Evolutionary conservation across 2,797 vertebrate genomes (phyloP).

Genomic region (Gymnodraco acuticeps): DNA sequence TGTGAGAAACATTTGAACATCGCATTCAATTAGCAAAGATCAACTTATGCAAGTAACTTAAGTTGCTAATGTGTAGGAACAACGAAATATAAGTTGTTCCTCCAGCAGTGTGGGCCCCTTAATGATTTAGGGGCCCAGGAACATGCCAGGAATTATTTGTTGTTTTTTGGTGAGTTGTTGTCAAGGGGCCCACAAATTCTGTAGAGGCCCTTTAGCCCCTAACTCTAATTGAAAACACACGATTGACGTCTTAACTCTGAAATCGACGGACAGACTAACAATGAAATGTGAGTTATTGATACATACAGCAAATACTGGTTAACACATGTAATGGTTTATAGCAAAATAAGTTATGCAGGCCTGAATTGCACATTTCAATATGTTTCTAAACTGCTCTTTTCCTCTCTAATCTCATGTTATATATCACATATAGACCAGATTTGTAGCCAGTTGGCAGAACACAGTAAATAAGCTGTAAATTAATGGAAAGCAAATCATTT

Average conservation of each 20-base stretch:
- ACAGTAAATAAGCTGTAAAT: neutral
- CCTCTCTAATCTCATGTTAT: neutral
- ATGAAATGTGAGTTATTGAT: neutral
- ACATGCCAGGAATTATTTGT: slow-evolving; percentile 29
- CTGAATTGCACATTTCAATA: neutral
- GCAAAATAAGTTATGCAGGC: neutral
- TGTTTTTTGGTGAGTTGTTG: slow-evolving; percentile 22
- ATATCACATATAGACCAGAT: neutral
- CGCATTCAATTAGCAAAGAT: neutral
- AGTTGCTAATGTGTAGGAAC: neutral
- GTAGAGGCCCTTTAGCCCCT: slow-evolving; percentile 3
- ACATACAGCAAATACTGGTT: neutral
- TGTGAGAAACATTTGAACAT: neutral
- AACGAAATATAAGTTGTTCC: neutral
- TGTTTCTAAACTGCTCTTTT: neutral
- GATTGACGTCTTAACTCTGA: neutral
- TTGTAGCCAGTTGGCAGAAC: neutral
- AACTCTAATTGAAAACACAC: slow-evolving; percentile 15
- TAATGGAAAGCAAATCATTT: neutral
- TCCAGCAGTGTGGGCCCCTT: neutral
- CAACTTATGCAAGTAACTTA: neutral
- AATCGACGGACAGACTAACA: neutral
- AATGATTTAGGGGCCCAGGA: slow-evolving; percentile 16
- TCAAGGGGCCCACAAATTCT: slow-evolving; percentile 21
- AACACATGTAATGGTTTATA: neutral